Evolutionary conservation across 2,113 vertebrate species (phyloP).

Genomic region (Garra rufa): DNA sequence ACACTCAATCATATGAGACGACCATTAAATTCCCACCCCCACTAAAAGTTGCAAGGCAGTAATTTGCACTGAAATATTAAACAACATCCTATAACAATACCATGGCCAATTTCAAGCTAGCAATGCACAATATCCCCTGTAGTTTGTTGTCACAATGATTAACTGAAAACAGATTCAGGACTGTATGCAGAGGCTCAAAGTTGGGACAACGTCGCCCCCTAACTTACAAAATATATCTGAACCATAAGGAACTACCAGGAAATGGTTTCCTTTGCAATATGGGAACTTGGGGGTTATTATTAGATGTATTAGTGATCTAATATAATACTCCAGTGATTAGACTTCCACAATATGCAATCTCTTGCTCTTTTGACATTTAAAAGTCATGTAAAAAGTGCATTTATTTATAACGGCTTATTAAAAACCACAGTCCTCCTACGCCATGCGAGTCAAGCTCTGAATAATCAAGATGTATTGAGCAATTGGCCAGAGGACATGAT

Average conservation of each 20-base stretch:
- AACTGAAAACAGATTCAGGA: neutral
- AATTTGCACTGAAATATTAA: neutral
- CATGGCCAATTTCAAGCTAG: neutral
- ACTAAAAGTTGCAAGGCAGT: neutral
- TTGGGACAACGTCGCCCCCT: neutral
- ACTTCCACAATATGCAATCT: neutral
- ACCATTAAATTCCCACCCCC: neutral
- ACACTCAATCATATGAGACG: neutral
- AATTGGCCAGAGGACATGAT: neutral
- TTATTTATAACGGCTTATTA: neutral
- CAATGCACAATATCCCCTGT: neutral
- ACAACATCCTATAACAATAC: neutral
- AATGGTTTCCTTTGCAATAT: neutral
- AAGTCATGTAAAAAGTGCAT: neutral
- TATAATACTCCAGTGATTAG: neutral
- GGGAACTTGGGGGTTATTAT: neutral
- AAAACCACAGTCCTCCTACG: neutral
- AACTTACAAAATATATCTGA: neutral
- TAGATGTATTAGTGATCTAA: neutral
- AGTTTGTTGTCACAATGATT: neutral
- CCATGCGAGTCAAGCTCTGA: neutral
- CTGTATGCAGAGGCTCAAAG: neutral
- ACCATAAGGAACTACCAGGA: neutral
- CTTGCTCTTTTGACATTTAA: neutral
- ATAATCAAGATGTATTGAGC: conserved; percentile 1